phyloP scores from a whole-genome alignment of 2,113 vertebrate species.

The Oxyruncus cristatus region DNA sequence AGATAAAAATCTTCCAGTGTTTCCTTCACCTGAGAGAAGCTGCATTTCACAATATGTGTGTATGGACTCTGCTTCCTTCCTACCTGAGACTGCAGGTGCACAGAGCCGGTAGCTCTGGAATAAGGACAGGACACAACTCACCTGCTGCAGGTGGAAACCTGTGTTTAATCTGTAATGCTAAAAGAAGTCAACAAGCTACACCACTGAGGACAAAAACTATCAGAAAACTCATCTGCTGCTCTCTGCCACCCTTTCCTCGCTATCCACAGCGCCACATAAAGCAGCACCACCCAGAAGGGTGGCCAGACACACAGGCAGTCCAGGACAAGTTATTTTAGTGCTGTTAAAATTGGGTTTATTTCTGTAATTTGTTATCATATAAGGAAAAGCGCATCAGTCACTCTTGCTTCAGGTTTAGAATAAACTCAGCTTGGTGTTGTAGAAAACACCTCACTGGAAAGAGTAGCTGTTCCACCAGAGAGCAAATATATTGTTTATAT shows the following conservation, averaged over 20 bases:
- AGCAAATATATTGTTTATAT: not conserved
- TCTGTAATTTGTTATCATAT: not conserved
- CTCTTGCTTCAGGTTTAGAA: not conserved
- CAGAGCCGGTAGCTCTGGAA: not conserved
- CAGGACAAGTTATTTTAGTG: not conserved
- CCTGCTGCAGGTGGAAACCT: not conserved
- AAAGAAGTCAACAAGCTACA: not conserved
- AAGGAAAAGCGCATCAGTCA: not conserved
- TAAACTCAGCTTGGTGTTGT: not conserved
- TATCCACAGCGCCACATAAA: fast-evolving
- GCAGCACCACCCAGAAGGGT: not conserved
- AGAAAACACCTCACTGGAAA: not conserved
- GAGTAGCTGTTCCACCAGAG: not conserved
- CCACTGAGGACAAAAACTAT: not conserved
- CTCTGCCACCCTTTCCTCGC: not conserved
- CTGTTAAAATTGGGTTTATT: not conserved
- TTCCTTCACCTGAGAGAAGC: not conserved
- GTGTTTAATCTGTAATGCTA: not conserved
- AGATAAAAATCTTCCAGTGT: not conserved
- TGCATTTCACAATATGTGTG: not conserved
- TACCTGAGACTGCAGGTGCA: not conserved
- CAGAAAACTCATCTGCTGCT: not conserved
- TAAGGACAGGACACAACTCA: not conserved
- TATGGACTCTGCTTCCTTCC: not conserved
- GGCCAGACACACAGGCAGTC: not conserved